phyloP scores from a whole-genome alignment of 2,888 invertebrate species.

The Hipparchia semele region DNA sequence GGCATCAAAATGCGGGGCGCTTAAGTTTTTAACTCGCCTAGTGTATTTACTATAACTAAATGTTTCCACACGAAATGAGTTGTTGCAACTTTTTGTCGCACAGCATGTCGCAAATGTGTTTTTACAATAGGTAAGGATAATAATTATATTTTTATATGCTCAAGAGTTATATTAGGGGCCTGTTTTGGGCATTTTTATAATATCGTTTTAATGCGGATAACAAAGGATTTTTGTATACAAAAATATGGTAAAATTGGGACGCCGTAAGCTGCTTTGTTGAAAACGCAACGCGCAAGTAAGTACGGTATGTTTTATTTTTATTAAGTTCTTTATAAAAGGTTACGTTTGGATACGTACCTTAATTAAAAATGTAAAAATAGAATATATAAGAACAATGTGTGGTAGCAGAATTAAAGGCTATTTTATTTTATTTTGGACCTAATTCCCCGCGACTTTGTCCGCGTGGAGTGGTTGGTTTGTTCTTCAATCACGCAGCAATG shows the following conservation, averaged over 20 bases:
- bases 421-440: too few species aligned
- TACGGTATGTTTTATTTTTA: background rate
- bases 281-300: background rate
- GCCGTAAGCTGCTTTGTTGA: background rate
- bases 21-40: too few species aligned
- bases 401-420: too few species aligned
- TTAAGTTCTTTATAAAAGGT: background rate
- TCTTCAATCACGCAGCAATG: too few species aligned
- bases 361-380: background rate
- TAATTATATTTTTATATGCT: too few species aligned
- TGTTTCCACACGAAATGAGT: too few species aligned
- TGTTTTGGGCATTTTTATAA: background rate
- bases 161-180: background rate
- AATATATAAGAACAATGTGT: too few species aligned
- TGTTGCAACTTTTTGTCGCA: background rate
- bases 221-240: background rate
- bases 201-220: background rate
- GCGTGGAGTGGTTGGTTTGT: too few species aligned
- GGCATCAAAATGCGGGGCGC: too few species aligned
- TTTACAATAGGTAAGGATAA: background rate
- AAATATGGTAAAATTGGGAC: background rate
- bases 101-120: background rate
- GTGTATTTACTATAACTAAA: too few species aligned
- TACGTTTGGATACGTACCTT: background rate
- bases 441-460: too few species aligned